phyloP scores from a whole-genome alignment of 2,797 vertebrate genomes.

The Alouatta caraya region DNA sequence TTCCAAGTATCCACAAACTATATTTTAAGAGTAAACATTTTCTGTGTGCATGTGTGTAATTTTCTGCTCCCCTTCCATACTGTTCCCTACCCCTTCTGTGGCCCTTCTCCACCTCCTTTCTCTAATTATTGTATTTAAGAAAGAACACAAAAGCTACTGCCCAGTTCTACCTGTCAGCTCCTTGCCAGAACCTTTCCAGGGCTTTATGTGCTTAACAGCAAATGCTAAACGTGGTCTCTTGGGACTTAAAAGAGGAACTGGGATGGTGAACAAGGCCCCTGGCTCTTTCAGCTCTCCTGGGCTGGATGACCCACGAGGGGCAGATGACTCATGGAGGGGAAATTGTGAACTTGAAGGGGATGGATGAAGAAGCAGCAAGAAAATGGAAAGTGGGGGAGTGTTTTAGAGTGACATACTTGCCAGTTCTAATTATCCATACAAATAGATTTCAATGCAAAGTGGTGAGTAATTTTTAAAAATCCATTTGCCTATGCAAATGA shows the following conservation, averaged over 20 bases:
- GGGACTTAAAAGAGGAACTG: neutral
- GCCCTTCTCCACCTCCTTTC: neutral
- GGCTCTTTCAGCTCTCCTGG: neutral
- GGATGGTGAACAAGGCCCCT: neutral
- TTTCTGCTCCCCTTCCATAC: neutral
- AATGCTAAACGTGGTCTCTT: neutral
- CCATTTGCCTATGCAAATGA: slow-evolving; percentile 63
- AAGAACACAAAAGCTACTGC: neutral
- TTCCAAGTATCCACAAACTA: neutral
- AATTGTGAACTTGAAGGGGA: neutral
- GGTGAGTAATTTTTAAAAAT: slow-evolving; percentile 25
- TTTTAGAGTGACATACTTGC: neutral
- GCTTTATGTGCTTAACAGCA: neutral
- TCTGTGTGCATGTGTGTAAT: neutral
- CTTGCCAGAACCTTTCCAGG: neutral
- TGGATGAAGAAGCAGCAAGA: neutral
- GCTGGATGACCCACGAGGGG: neutral
- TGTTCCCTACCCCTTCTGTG: neutral
- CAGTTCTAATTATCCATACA: slow-evolving; percentile 13
- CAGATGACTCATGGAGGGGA: neutral
- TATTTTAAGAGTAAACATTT: neutral
- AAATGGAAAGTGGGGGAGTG: neutral
- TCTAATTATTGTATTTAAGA: neutral
- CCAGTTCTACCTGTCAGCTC: neutral
- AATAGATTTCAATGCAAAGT: slow-evolving; percentile 30